Base-by-base conservation (phyloP, 2,888 invertebrate species). In the Drosophila ezoana region DNA sequence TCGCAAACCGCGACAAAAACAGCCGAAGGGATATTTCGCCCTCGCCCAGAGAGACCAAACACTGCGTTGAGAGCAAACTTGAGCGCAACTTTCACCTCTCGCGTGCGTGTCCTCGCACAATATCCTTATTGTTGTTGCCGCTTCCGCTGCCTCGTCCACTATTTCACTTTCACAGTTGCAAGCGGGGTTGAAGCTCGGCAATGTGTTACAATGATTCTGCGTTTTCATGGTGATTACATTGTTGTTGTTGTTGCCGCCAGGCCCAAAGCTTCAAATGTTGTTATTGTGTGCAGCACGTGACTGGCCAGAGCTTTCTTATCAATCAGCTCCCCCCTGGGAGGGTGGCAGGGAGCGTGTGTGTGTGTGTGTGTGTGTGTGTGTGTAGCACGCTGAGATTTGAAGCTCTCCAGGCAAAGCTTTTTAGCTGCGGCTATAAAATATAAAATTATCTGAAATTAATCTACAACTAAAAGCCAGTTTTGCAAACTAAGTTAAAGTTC, bases 221-320 rank as follows among this genome's bases (percentile, higher is more conserved):
- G 85, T 85, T 87, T 65, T 76, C 85, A 82, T 87, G 87, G 73
- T 53, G 40, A 59, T 52, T 49, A 23, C 23, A 23, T 43, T 45
- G 51, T 53, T 49, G 37, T 51, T 53, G 57, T 52, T 67, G 28
- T 10, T 53, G 43, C 40, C 40, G 68, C 48, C 68, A 68, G 60
- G 54, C 54, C 56, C 44, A 79, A 80, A 81, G 85, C 87, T 87
- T 40, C 53, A 53, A 61, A 53, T 64, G 49, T 76, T 77, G 66
- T 78, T 84, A 81, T 87, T 87, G 72, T 77, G 56, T 66, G 28
- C 62, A 79, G 79, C 90, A 90, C 90, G 90, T 90, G 90, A 90
- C 69, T 61, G 9, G 16, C 35, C 41, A 20, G 61, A 84, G 87
- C 82, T 82, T 82, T 79, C 87, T 82, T 82, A 82, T 82, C 82